These are phyloP conservation scores for Cecidostiba fungosa DNA, from an alignment of 2,888 invertebrate genomes.

Conservation along the genomic window DNA sequence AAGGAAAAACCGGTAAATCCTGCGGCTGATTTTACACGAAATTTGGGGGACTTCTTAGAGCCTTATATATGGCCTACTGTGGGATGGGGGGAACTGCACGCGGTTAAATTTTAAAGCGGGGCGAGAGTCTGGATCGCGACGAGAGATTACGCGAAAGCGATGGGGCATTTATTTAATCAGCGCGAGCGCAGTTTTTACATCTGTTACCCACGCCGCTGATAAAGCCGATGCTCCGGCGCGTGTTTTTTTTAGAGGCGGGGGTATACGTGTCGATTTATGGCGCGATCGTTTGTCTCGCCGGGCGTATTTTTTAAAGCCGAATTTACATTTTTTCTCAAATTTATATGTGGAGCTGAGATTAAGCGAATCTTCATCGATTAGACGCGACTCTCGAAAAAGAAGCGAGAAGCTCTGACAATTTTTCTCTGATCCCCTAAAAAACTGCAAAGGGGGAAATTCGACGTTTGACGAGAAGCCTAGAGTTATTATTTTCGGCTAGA, in stretches of 20 bases:
- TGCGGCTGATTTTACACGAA: conserved; percentile 44
- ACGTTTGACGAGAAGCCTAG: conserved; percentile 34
- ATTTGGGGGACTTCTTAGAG: conserved; percentile 37
- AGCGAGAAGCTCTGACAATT: neutral
- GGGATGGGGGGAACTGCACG: neutral
- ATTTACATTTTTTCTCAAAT: neutral
- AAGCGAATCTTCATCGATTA: neutral
- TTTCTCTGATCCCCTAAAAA: conserved; percentile 2
- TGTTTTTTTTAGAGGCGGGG: neutral
- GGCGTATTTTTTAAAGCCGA: conserved; percentile 5
- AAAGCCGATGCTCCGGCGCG: neutral
- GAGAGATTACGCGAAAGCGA: conserved; percentile 42
- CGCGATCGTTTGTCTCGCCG: neutral
- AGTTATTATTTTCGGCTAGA: conserved; percentile 59
- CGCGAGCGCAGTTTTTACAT: conserved; percentile 9
- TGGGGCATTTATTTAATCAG: conserved; percentile 60
- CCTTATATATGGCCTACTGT: conserved; percentile 20
- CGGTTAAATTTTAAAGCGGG: conserved; percentile 46
- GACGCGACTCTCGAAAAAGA: neutral
- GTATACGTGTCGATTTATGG: neutral
- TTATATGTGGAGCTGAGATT: neutral
- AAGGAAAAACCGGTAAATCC: conserved; percentile 49
- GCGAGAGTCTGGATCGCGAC: conserved; percentile 14
- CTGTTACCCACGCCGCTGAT: neutral
- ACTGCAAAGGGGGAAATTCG: conserved; percentile 14